Conservation (phyloP, 1,140 invertebrate genomes). For the Aphelinus certus region DNA sequence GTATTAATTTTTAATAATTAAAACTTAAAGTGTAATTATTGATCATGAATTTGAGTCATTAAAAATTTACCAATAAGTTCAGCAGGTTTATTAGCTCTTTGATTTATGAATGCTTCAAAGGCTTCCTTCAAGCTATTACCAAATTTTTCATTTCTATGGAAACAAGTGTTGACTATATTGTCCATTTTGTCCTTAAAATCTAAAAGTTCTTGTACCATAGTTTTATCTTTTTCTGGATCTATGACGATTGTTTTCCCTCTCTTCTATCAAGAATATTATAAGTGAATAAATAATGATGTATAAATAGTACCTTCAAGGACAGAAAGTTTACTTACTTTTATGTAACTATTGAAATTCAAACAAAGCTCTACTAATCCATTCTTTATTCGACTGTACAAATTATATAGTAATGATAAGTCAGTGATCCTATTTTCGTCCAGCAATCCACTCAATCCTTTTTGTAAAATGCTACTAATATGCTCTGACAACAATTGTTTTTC, state of each 20-base stretch:
- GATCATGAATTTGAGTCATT: background rate
- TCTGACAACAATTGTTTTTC: slow-evolving; percentile 94
- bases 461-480: slow-evolving; percentile 88
- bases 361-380: slow-evolving; percentile 92
- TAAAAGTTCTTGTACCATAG: slow-evolving; percentile 96
- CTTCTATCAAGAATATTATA: slow-evolving; percentile 71
- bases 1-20: background rate
- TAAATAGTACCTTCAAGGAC: slow-evolving; percentile 7
- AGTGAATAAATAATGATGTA: background rate
- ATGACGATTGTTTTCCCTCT: slow-evolving; percentile 95
- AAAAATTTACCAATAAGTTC: slow-evolving; percentile 88
- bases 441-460: slow-evolving; percentile 92
- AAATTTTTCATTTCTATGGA: slow-evolving; percentile 95
- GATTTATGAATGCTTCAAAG: slow-evolving; percentile 98
- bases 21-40: slow-evolving; percentile 15
- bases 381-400: slow-evolving; percentile 89
- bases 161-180: slow-evolving; percentile 90
- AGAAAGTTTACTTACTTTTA: slow-evolving; percentile 76
- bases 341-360: slow-evolving; percentile 90
- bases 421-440: slow-evolving; percentile 89
- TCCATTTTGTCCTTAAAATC: slow-evolving; percentile 99
- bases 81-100: slow-evolving; percentile 97
- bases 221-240: slow-evolving; percentile 97
- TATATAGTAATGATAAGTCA: slow-evolving; percentile 90
- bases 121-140: slow-evolving; percentile 95